Evolutionary conservation across 1,140 invertebrate genomes (phyloP).

Genomic region (Adelges cooleyi): DNA sequence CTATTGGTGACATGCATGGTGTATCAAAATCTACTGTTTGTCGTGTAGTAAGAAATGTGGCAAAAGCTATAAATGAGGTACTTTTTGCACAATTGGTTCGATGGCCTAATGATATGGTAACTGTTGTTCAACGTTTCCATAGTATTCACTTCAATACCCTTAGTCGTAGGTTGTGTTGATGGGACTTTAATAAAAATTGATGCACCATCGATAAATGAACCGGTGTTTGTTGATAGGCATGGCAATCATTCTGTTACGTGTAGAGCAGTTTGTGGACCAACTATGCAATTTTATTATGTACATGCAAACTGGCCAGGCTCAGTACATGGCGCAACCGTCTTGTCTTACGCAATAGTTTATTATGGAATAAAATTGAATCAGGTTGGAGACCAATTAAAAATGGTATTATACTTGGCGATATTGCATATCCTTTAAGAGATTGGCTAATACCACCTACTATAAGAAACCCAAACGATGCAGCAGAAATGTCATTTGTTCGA

Average conservation of each 20-base stretch:
- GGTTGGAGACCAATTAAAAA: constrained; percentile 30
- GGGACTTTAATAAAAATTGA: constrained; percentile 34
- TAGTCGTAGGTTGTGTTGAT: constrained; percentile 29
- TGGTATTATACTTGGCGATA: constrained; percentile 29
- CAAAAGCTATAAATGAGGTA: constrained; percentile 25
- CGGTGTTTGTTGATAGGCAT: constrained; percentile 33
- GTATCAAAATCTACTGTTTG: constrained; percentile 33
- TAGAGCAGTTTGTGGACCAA: constrained; percentile 33
- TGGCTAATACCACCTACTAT: constrained; percentile 31
- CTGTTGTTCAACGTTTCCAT: constrained; percentile 27
- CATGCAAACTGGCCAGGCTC: constrained; percentile 33
- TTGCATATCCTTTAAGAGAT: constrained; percentile 30
- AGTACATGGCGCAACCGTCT: constrained; percentile 33
- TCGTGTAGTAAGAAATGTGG: constrained; percentile 27
- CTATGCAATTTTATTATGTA: constrained; percentile 32
- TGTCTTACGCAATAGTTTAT: constrained; percentile 30
- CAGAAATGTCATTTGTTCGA: constrained; percentile 3
- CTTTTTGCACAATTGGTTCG: constrained; percentile 30
- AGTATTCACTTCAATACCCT: constrained; percentile 13
- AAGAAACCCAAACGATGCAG: not conserved
- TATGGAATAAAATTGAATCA: constrained; percentile 9
- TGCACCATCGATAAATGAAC: constrained; percentile 31
- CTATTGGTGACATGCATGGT: constrained; percentile 32
- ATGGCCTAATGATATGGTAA: constrained; percentile 29
- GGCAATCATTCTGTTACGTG: constrained; percentile 34